Evolutionary conservation across 2,113 vertebrate species (phyloP), one percentile per base, ranked within the genome.

Genomic region (Oxygymnocypris stewartii): DNA sequence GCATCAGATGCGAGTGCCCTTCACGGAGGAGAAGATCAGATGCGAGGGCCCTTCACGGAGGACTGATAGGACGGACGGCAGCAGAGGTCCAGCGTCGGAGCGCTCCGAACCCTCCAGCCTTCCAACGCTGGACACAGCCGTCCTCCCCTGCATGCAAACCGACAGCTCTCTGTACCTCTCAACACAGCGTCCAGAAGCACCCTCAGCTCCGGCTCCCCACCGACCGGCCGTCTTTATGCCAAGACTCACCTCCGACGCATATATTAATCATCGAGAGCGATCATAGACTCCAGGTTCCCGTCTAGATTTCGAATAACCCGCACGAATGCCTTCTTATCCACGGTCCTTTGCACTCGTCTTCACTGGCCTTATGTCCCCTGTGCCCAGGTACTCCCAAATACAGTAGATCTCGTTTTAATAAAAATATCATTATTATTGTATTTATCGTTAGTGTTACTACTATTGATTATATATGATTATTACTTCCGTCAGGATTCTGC

Each of bases 141-240:
- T 84, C 89, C 89, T 88, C 82, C 69, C 42, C 85, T 76, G 88
- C 89, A 90, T 90, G 88, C 89, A 73, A 89, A 82, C 86, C 86
- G 73, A 65, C 76, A 65, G 74, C 79, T 87, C 79, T 84, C 84
- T 85, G 78, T 82, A 57, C 79, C 86, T 80, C 82, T 85, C 61
- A 80, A 81, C 84, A 79, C 77, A 69, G 40, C 76, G 79, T 79
- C 67, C 77, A 51, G 11, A 59, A 63, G 51, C 54, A n/a, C 51
- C 40, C 78, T 14, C 49, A 13, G 44, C 83, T 76, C 71, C n/a
- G 25, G 40, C 78, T 61, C 18, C 54, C 54, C 6, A 54, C 51
- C 16, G 16, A 61, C 49, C 49, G 49, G 14, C 13, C 49, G 3
- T 59, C 31, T 80, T 79, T 23, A 59, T 47, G 65, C 82, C 76